phyloP scores from a whole-genome alignment of 2,797 vertebrate genomes.

The Coreius guichenoti region DNA sequence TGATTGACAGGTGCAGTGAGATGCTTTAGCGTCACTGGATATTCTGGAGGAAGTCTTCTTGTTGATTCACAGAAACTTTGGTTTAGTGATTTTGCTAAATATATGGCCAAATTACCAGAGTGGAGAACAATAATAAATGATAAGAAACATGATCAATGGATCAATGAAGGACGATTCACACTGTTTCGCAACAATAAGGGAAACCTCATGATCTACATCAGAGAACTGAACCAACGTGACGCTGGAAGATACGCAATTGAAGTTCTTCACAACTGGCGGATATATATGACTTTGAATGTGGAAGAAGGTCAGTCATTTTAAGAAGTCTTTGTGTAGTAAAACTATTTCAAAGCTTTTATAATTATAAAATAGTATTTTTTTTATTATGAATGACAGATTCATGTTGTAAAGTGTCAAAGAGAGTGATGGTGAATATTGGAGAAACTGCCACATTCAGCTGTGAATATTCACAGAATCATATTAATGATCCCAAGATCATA shows the following conservation, averaged over 20 bases:
- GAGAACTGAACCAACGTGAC: background rate
- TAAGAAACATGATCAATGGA: background rate
- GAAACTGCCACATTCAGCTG: background rate
- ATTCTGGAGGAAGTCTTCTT: background rate
- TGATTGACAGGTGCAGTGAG: background rate
- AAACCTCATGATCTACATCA: background rate
- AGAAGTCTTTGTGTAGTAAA: background rate
- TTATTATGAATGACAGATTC: too few species aligned
- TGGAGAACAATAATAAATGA: background rate
- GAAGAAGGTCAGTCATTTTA: background rate
- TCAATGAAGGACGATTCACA: slow-evolving; percentile 3
- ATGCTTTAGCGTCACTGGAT: background rate
- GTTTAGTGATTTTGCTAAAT: background rate
- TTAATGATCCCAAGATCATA: background rate
- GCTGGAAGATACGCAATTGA: background rate
- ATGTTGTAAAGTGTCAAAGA: background rate
- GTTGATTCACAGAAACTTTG: accelerated
- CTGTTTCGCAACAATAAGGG: background rate
- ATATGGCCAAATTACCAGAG: background rate
- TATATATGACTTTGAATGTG: background rate
- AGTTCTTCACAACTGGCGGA: background rate
- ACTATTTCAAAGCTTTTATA: too few species aligned
- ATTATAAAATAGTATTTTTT: too few species aligned
- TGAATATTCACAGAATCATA: slow-evolving; percentile 16
- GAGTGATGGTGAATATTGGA: background rate